Percentiles rank a stretch among this genome's conserved stretches.
These are phyloP conservation scores for Palloptera scutellata DNA, from an alignment of 2,888 invertebrate genomes.

Conservation along the genomic window DNA sequence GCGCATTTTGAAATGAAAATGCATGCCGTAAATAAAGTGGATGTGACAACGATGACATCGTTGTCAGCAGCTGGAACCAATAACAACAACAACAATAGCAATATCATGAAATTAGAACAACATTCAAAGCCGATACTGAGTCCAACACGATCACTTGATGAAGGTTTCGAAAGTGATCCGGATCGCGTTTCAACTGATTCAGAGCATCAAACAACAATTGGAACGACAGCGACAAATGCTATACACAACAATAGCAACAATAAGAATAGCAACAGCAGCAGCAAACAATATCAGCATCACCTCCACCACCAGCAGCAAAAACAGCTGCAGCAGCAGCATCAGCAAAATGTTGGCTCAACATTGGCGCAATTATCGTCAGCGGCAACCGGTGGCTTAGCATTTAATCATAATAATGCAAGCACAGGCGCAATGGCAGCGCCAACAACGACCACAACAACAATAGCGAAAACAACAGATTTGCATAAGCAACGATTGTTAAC, in stretches of 20 bases:
- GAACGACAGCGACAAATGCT: constrained; percentile 29
- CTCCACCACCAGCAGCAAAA: constrained; percentile 19
- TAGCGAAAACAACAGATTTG: constrained; percentile 39
- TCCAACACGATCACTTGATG: constrained; percentile 65
- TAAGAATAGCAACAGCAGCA: constrained; percentile 33
- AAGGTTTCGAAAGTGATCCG: constrained; percentile 66
- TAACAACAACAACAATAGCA: constrained; percentile 28
- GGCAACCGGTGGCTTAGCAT: constrained; percentile 55
- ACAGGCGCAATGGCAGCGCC: constrained; percentile 36
- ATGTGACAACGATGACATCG: constrained; percentile 25
- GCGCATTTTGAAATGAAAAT: constrained; percentile 18
- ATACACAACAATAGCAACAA: constrained; percentile 36
- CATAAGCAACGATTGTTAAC: constrained; percentile 43
- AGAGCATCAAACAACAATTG: constrained; percentile 57
- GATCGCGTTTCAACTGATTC: constrained; percentile 65
- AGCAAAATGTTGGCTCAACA: constrained; percentile 55
- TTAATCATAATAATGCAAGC: constrained; percentile 34
- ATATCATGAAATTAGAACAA: constrained; percentile 57
- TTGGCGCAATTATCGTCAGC: constrained; percentile 61
- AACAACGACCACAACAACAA: constrained; percentile 33
- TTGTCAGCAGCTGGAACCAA: constrained; percentile 27
- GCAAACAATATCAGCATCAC: constrained; percentile 24
- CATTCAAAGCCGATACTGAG: constrained; percentile 64
- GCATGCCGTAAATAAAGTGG: constrained; percentile 17
- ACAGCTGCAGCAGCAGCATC: constrained; percentile 35